Base-by-base conservation (phyloP, 2,888 invertebrate species). In the Mythimna lalbum region DNA sequence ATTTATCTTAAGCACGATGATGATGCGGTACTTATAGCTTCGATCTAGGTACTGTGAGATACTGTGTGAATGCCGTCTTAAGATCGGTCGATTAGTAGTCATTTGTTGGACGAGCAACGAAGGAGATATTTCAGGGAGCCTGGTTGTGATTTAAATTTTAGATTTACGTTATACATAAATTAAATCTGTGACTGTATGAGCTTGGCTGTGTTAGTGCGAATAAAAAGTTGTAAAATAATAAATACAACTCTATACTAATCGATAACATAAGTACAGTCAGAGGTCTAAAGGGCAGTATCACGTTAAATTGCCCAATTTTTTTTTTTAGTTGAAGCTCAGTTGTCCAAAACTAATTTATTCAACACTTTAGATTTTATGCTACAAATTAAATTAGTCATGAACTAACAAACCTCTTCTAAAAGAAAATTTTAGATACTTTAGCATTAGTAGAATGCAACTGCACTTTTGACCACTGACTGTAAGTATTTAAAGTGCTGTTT, bases 1-100 rank as follows among this genome's bases (percentile, higher is more conserved):
- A 74, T 61, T 74, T 55, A 68, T 67, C 60, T 74, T 67, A 27
- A 57, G 47, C 17, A 78, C 23, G 52, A 78, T 64, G 50, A 61
- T 36, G 49, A 72, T 63, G 53, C 60, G 59, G 36, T 39, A 52
- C 61, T 52, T 57, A 21, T 43, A 66, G n/a, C 19, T 77, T 59
- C 63, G 69, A 52, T 69, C 12, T 33, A 69, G n/a, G 9, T 14
- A 23, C 23, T 47, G 17, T 61, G 19, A 39, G n/a, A 27, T 68
- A 50, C 31, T 76, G 50, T 61, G 31, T 49, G 21, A 57, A 50
- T 76, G 27, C 19, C 17, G 5, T 52, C 14, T 53, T 4, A 6
- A 52, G 47, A 39, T 39, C 47, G 47, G 17, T 47, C 2, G 21
- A 57, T 36, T 62, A 52, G 27, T 27, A 33, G 39, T 33, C 3